These are phyloP conservation scores for Seira musarum DNA, from an alignment of 2,888 invertebrate genomes.

Conservation along the genomic window DNA sequence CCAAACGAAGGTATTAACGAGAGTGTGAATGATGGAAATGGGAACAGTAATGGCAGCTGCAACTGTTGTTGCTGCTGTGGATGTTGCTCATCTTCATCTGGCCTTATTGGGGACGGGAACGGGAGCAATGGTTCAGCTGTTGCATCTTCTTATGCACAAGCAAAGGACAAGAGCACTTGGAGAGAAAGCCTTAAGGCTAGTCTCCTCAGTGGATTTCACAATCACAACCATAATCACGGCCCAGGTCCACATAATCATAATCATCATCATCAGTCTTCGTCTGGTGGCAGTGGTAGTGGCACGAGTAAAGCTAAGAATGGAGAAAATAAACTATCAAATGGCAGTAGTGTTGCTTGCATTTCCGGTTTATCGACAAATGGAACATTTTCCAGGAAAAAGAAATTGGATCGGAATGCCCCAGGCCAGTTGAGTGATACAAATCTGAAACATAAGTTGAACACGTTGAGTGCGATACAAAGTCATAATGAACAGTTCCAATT, in stretches of 20 bases:
- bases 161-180: slow-evolving; percentile 46
- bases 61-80: slow-evolving; percentile 42
- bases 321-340: slow-evolving; percentile 28
- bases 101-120: background rate
- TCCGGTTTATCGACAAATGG: slow-evolving; percentile 32
- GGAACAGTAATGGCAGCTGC: slow-evolving; percentile 29
- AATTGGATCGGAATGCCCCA: slow-evolving; percentile 50
- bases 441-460: slow-evolving; percentile 43
- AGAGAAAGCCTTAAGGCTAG: slow-evolving; percentile 43
- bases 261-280: slow-evolving; percentile 28
- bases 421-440: slow-evolving; percentile 38
- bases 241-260: background rate
- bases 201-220: slow-evolving; percentile 47
- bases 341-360: slow-evolving; percentile 21
- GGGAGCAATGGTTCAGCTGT: slow-evolving; percentile 33
- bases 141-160: slow-evolving; percentile 7
- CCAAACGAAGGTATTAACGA: slow-evolving; percentile 13
- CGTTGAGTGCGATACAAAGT: slow-evolving; percentile 40
- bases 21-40: background rate
- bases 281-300: background rate
- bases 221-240: slow-evolving; percentile 30
- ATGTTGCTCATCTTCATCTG: slow-evolving; percentile 24
- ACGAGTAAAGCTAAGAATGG: slow-evolving; percentile 8
- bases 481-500: slow-evolving; percentile 42
- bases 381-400: slow-evolving; percentile 53